Evolutionary conservation across 2,113 vertebrate species (phyloP), one percentile per base, ranked within the genome.

Genomic region (Epinephelus lanceolatus): DNA sequence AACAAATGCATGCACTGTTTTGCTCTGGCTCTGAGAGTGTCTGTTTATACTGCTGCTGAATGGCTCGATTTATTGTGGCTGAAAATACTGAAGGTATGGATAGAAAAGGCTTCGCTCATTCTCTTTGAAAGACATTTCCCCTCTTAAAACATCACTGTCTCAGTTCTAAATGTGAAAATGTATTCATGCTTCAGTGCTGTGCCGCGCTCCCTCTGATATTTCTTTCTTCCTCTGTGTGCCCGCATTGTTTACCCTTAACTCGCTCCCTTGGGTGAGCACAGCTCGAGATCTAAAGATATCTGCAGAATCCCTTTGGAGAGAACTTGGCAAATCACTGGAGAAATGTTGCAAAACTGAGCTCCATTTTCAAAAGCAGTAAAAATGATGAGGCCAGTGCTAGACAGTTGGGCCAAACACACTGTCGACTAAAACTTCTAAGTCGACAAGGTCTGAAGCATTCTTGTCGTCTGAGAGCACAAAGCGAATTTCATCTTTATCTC

Each of bases 1-100:
- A 92, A 90, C 82, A 92, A 85, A 92, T 84, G 88, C 84, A 67
- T 65, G 59, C 77, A 83, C 68, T 91, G 87, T 85, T 90, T 88
- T 76, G 59, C 88, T 75, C 70, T 66, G 73, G 71, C 76, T 86
- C 66, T 59, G 71, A 89, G 71, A 77, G 85, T 12, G 79, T 78
- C 81, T 80, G 81, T 88, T 92, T 92, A 86, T 89, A 69, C 66
- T 83, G 84, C 77, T 78, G 76, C 78, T 89, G 70, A 91, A 87
- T 85, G 82, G 67, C 76, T 90, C 62, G 3, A 88, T 92, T 92
- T 81, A 88, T 82, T 75, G 57, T 70, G 67, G 76, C 69, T 81
- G 71, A 77, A 85, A 76, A 70, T 45, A 80, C 76, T 77, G 71
- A 86, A 78, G 80, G 80, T 84, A 55, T 63, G 49, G 80, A 66